Evolutionary conservation across 2,797 vertebrate genomes (phyloP).

Genomic region (Onychomys torridus): DNA sequence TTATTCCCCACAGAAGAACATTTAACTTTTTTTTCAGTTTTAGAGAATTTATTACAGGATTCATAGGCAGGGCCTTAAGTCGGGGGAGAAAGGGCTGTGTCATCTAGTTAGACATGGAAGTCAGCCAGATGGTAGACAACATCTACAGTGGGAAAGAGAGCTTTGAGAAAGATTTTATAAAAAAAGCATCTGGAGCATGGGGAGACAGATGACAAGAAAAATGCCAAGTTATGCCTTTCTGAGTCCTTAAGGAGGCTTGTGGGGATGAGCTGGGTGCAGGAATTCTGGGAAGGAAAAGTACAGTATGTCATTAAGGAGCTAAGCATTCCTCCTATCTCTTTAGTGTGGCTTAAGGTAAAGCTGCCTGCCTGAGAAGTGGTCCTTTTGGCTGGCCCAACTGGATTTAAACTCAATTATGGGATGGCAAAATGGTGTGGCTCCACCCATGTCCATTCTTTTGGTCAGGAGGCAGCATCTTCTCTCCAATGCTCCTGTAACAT

Average conservation of each 20-base stretch:
- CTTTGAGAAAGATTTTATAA: no score
- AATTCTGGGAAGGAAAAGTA: neutral
- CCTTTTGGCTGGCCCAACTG: neutral
- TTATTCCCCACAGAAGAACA: neutral
- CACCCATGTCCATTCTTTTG: neutral
- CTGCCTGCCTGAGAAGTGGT: neutral
- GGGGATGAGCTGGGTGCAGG: neutral
- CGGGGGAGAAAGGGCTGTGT: neutral
- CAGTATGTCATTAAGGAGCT: neutral
- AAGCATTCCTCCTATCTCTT: neutral
- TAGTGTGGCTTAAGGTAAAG: neutral
- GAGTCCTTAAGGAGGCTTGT: neutral
- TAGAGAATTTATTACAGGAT: neutral
- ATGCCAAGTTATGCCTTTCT: neutral
- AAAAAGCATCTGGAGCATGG: neutral
- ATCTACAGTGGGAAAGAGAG: neutral
- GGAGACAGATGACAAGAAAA: neutral
- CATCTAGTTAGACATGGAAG: neutral
- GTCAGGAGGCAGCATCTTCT: neutral
- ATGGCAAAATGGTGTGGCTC: neutral
- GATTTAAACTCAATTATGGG: neutral
- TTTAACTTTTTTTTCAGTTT: neutral
- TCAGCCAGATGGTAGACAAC: neutral
- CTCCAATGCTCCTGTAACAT: neutral
- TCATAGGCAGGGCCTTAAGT: neutral